Conservation (phyloP, 2,888 invertebrate genomes). For the Tetranychus truncatus region DNA sequence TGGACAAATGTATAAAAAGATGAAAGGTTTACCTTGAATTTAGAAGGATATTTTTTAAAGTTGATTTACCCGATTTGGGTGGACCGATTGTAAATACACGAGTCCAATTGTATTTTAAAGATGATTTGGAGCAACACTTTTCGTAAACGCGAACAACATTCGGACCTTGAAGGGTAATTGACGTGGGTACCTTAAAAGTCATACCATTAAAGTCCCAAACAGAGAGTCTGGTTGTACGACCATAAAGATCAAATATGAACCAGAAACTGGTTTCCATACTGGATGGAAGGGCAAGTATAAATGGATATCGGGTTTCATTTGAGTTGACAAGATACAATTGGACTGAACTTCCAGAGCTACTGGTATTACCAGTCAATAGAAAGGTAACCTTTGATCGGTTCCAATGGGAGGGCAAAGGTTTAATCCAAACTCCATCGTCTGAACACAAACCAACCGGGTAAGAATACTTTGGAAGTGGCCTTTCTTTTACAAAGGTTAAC, state of each 20-base stretch:
- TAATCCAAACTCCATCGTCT: background rate
- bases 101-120: background rate
- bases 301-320: background rate
- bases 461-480: background rate
- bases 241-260: constrained; percentile 21
- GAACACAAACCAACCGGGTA: background rate
- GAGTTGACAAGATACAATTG: background rate
- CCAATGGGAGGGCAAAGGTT: background rate
- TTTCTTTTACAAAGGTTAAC: background rate
- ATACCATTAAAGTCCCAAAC: background rate
- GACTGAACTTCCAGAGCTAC: background rate
- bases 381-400: background rate
- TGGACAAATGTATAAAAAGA: too few relatives aligned
- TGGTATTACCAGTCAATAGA: background rate
- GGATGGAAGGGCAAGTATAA: background rate
- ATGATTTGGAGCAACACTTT: background rate
- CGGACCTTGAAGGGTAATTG: background rate
- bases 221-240: constrained; percentile 12
- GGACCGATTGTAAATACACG: background rate
- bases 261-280: constrained; percentile 11
- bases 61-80: background rate
- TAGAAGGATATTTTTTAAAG: background rate
- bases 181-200: background rate
- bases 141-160: background rate
- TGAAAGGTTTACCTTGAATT: background rate